Evolutionary conservation across 2,888 invertebrate genomes (phyloP).

Genomic region (Drosophila basisetae): DNA sequence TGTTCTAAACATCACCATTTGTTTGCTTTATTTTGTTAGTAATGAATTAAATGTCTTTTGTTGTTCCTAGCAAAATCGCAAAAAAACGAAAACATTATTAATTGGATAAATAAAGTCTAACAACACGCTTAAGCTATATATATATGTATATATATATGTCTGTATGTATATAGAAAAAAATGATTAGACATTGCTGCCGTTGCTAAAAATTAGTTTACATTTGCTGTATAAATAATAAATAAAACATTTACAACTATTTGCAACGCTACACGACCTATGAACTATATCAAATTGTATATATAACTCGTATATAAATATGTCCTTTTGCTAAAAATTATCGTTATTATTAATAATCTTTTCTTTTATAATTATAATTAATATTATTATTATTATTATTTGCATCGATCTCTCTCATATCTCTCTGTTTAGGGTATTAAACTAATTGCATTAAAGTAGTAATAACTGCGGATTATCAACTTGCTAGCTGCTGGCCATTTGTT

Average conservation of each 20-base stretch:
- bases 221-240: slow-evolving; percentile 80
- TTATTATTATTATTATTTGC: slow-evolving; percentile 58
- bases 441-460: slow-evolving; percentile 78
- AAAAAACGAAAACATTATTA: slow-evolving; percentile 33
- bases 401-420: slow-evolving; percentile 35
- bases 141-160: slow-evolving; percentile 23
- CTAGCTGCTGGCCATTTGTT: slow-evolving; percentile 47
- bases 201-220: slow-evolving; percentile 67
- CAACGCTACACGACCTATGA: slow-evolving; percentile 76
- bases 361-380: slow-evolving; percentile 35
- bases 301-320: slow-evolving; percentile 78
- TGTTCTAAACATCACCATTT: slow-evolving; percentile 44
- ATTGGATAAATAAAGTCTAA: slow-evolving; percentile 72
- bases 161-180: slow-evolving; percentile 29
- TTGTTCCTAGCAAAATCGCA: slow-evolving; percentile 42
- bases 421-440: slow-evolving; percentile 59
- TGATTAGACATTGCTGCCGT: slow-evolving; percentile 29
- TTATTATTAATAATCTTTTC: slow-evolving; percentile 50
- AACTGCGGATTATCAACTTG: slow-evolving; percentile 76
- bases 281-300: slow-evolving; percentile 78
- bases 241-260: slow-evolving; percentile 78
- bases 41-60: slow-evolving; percentile 67
- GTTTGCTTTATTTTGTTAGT: slow-evolving; percentile 31
- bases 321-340: slow-evolving; percentile 74
- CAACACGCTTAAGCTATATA: slow-evolving; percentile 67